phyloP scores from a whole-genome alignment of 2,888 invertebrate species.

The Ectemnius continuus region DNA sequence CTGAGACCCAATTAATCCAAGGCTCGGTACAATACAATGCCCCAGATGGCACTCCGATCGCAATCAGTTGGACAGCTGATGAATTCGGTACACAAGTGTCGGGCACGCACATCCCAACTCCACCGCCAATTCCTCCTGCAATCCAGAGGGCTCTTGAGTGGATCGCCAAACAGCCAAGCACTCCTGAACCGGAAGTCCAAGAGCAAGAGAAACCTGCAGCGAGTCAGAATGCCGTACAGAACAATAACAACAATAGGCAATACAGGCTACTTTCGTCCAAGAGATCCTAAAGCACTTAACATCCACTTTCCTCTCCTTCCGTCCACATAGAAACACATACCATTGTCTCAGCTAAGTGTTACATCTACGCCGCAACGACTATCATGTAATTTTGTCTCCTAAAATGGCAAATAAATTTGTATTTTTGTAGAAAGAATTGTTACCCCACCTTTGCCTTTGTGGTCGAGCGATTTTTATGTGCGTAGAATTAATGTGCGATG shows the following conservation, averaged over 20 bases:
- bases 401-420: slow-evolving; percentile 33
- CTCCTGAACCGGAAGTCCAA: slow-evolving; percentile 58
- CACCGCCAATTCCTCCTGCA: slow-evolving; percentile 75
- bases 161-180: slow-evolving; percentile 75
- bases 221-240: slow-evolving; percentile 46
- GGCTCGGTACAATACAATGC: slow-evolving; percentile 77
- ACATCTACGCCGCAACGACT: neutral
- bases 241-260: slow-evolving; percentile 39
- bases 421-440: slow-evolving; percentile 39
- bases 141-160: slow-evolving; percentile 75
- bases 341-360: slow-evolving; percentile 14
- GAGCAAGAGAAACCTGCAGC: slow-evolving; percentile 41
- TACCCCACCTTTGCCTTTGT: neutral
- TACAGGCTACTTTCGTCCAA: slow-evolving; percentile 43
- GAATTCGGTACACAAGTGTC: slow-evolving; percentile 74
- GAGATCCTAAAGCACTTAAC: slow-evolving; percentile 41
- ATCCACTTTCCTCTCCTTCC: neutral
- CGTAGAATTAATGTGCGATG: no score
- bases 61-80: slow-evolving; percentile 76
- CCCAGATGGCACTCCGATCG: slow-evolving; percentile 75
- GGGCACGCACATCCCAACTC: slow-evolving; percentile 73
- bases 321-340: slow-evolving; percentile 3
- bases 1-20: slow-evolving; percentile 74
- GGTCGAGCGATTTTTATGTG: neutral
- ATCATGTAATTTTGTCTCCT: slow-evolving; percentile 12